Base-by-base conservation (phyloP, 1,140 invertebrate species). In the Drosophila mojavensis region DNA sequence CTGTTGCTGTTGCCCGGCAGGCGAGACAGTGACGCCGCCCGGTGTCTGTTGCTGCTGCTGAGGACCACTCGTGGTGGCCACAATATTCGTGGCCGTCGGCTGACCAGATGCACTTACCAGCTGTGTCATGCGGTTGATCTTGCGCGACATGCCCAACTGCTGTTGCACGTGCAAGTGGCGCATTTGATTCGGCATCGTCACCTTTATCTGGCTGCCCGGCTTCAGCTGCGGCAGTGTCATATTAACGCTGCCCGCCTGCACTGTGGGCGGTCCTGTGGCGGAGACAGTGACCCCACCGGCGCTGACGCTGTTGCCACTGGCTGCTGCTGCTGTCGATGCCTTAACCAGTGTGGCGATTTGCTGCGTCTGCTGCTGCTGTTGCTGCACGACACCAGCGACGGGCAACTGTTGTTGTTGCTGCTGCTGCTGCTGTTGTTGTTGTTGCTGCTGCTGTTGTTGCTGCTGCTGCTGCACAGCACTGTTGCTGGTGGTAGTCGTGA, bases 101-200 rank as follows among this genome's bases (percentile, higher is more conserved):
- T 85, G 81, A 0, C 81, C 81, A 4, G 74, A 78, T 24, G 82
- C 78, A 13, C 50, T 95, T 91, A 88, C 95, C 94, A 50, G 93
- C 92, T 95, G 94, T 0, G 94, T 93, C 62, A 95, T 94, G 77
- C 95, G 95, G 64, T 94, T 95, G 0, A 93, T 93, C 11, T 94
- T 93, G 1, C 95, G 70, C 76, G 95, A 95, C 63, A 95, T 92
- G n/a, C 95, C 94, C 2, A 96, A 90, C 56, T 96, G 90, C 56
- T 96, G 94, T 62, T 96, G 95, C 28, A 96, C 79, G n/a, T 95
- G 94, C 48, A 96, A 76, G 36, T 96, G 95, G 3, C 95, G 93
- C 41, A 96, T 93, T 75, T 96, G 95, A 26, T 94, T 94, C 0
- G 94, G 93, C 61, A 94, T 93, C 1, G 94, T 93, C 0, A 94